These are phyloP conservation scores for Drosophila paramelanica DNA, from an alignment of 2,888 invertebrate species.

Conservation along the genomic window DNA sequence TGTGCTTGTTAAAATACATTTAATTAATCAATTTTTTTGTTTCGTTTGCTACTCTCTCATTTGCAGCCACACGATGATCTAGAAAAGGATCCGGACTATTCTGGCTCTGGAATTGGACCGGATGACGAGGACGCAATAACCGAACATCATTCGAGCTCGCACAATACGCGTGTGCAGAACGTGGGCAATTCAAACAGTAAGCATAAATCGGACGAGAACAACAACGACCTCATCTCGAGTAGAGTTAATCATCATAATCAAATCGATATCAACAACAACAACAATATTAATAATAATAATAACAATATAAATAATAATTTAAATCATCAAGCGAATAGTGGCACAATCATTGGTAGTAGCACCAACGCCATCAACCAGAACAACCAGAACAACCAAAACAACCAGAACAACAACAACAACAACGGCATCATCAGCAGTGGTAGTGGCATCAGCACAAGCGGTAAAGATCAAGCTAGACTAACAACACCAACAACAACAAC, in stretches of 20 bases:
- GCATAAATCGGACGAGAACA: constrained; percentile 80
- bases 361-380: constrained; percentile 76
- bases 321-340: constrained; percentile 84
- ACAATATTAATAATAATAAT: constrained; percentile 75
- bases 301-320: constrained; percentile 71
- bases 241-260: constrained; percentile 79
- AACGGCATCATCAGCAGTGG: constrained; percentile 82
- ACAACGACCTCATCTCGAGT: constrained; percentile 75
- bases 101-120: constrained; percentile 94
- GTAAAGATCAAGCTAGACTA: constrained; percentile 82
- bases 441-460: constrained; percentile 83
- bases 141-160: constrained; percentile 75
- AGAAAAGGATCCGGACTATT: constrained; percentile 91
- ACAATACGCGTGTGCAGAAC: constrained; percentile 74
- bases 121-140: constrained; percentile 90
- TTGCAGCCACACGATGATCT: constrained; percentile 85
- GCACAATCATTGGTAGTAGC: constrained; percentile 84
- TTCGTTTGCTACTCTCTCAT: background rate
- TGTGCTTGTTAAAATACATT: too few relatives aligned
- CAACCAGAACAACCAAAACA: constrained; percentile 50
- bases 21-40: constrained; percentile 1
- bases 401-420: constrained; percentile 58
- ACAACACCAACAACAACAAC: constrained; percentile 53
- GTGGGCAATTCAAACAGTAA: constrained; percentile 74
- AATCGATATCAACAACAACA: constrained; percentile 71